A percentile compares a stretch with the other conserved stretches of the same genome.
phyloP scores from a whole-genome alignment of 2,113 vertebrate genomes.

The Malurus melanocephalus region DNA sequence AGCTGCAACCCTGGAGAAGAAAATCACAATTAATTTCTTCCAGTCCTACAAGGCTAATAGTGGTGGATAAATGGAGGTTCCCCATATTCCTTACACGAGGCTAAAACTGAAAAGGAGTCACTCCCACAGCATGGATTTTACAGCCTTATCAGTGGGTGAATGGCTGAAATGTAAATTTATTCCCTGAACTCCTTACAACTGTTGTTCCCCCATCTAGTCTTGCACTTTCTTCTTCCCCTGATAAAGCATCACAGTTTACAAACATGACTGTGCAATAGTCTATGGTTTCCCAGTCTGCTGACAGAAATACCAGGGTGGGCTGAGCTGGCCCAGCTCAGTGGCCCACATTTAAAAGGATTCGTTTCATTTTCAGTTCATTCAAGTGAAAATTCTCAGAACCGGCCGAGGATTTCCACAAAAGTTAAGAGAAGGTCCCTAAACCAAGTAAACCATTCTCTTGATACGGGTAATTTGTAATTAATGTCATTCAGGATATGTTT shows the following conservation, averaged over 20 bases:
- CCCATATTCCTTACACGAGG: neutral
- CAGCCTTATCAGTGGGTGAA: accelerated
- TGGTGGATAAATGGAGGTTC: neutral
- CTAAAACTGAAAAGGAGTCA: neutral
- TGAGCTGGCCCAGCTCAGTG: neutral
- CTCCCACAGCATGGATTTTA: neutral
- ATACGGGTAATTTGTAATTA: neutral
- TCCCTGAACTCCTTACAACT: neutral
- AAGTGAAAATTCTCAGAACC: neutral
- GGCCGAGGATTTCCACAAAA: neutral
- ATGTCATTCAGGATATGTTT: neutral
- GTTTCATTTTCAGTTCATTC: neutral
- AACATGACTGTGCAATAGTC: neutral
- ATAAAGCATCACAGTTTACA: neutral
- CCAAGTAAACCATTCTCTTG: neutral
- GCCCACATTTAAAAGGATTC: neutral
- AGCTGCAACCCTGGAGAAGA: neutral
- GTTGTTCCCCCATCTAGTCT: neutral
- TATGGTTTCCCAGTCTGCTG: neutral
- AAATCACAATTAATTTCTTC: neutral
- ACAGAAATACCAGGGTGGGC: neutral
- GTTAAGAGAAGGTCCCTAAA: neutral
- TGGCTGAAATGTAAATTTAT: neutral
- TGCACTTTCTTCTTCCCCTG: neutral
- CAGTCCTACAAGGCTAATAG: neutral